Base-by-base conservation (phyloP, 2,888 invertebrate species). In the Aphelenchoides bicaudatus region DNA sequence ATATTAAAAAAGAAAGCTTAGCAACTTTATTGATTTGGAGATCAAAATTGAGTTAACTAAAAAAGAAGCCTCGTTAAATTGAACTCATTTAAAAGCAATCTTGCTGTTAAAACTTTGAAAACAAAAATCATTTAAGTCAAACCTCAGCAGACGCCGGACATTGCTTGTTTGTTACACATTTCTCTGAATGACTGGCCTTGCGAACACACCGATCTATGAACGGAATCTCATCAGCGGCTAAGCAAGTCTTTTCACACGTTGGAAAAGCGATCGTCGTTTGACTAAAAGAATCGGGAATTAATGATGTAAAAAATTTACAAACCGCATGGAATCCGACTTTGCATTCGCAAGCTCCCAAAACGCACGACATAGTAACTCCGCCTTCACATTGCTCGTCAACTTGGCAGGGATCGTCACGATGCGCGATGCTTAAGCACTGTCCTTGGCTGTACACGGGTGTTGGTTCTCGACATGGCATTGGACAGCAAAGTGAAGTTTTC, bases 371-470 rank as follows among this genome's bases (percentile, higher is more conserved):
- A 6, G 71, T 68, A 23, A 71, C 70, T 25, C 79, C 78, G 5
- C 78, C 78, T 57, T 79, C 79, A 47, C 79, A 79, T 71, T 78
- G 79, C 38, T 71, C 69, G 56, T 79, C 75, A 31, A 70, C 70
- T 56, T 75, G 72, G 48, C 78, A 78, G 1, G 75, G 72, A 62
- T 78, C 78, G 3, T 74, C 75, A 28, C 75, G 53, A 50, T 78
- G 78, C 21, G 78, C 78, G 51, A 75, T 70, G 5, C 73, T 67
- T 27, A 75, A 59, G 56, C 78, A 78, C 31, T 75, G 74, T 39
- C 78, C 78, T 43, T 75, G 74, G 25, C 74, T 67, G 58, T 75
- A 78, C 29, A 78, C 68, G 5, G 78, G 78, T 16, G 74, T 75
- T 6, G 78, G 78, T 46, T 78, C 77, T 2, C 78, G 64, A 52